Base-by-base conservation (phyloP, 2,797 vertebrate genomes). In the Loriculus beryllinus region DNA sequence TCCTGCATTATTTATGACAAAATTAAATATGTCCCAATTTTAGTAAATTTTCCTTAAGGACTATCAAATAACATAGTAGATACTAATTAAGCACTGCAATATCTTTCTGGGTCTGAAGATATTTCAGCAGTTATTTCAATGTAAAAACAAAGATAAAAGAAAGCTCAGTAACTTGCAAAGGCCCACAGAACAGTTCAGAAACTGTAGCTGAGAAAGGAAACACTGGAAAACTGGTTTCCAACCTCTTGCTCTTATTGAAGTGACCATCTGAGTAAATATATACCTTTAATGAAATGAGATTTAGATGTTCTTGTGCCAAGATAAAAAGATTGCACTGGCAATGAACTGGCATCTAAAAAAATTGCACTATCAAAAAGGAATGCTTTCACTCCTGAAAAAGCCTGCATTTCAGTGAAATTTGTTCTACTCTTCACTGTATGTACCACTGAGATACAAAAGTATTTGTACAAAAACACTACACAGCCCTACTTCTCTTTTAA, bases 211-310 rank as follows among this genome's bases (percentile, higher is more conserved):
- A 67, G 70, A 79, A 71, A 63, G 19, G 10, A 59, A 91, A 42
- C 26, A 14, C 22, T 92, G 43, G 47, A 83, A 48, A 63, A 70
- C 21, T 21, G 9, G 7, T 84, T 90, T 92, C 49, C n/a, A 90
- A 16, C 14, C 22, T 89, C 60, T 68, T 87, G 37, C 7, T 78
- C 4, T 43, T 67, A 82, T 12, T 88, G 72, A 88, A 71, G 21
- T 47, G 45, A 56, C 84, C 83, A 57, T 88, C 77, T 92, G 82
- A 95, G 33, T 90, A 92, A 94, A 91, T 82, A 79, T 7, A 56
- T 69, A 35, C 17, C 56, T 86, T 91, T 35, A 94, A 88, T 76
- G 43, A 87, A 90, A 85, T 70, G 31, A 69, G 54, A 90, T 96
- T 57, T 92, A 67, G 40, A 70, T 52, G 23, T 88, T 10, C 26